phyloP scores from a whole-genome alignment of 2,888 invertebrate genomes.

The Stenotaenia linearis region DNA sequence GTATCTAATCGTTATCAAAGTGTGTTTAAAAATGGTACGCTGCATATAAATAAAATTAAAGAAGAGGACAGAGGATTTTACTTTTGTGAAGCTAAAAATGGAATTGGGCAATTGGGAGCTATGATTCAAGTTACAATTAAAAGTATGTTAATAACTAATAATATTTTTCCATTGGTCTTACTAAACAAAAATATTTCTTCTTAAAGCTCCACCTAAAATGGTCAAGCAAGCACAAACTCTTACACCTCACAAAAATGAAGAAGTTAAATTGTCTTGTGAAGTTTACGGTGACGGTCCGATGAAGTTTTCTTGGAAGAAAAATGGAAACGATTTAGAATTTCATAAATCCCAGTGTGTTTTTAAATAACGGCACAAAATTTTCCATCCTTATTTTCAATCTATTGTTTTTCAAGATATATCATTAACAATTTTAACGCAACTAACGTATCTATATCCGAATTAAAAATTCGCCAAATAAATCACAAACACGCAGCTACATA shows the following conservation, averaged over 20 bases:
- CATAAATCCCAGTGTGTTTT: background rate
- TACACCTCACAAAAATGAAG: constrained; percentile 43
- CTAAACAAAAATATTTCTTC: background rate
- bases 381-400: too few species aligned
- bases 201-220: background rate
- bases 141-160: background rate
- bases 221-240: constrained; percentile 39
- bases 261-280: constrained; percentile 45
- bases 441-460: background rate
- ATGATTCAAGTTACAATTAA: background rate
- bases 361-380: too few species aligned
- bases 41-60: constrained; percentile 33
- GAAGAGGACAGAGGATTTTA: constrained; percentile 36
- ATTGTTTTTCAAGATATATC: background rate
- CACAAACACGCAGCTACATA: background rate
- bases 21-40: constrained; percentile 35
- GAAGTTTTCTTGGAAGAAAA: constrained; percentile 44
- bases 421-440: background rate
- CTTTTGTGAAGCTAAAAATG: constrained; percentile 36
- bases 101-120: constrained; percentile 32
- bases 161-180: background rate
- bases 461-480: background rate
- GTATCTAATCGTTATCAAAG: background rate
- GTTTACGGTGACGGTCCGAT: constrained; percentile 47
- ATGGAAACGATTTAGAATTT: background rate